Evolutionary conservation across 2,797 vertebrate species (phyloP).

Genomic region (Melanotaenia maccullochi): DNA sequence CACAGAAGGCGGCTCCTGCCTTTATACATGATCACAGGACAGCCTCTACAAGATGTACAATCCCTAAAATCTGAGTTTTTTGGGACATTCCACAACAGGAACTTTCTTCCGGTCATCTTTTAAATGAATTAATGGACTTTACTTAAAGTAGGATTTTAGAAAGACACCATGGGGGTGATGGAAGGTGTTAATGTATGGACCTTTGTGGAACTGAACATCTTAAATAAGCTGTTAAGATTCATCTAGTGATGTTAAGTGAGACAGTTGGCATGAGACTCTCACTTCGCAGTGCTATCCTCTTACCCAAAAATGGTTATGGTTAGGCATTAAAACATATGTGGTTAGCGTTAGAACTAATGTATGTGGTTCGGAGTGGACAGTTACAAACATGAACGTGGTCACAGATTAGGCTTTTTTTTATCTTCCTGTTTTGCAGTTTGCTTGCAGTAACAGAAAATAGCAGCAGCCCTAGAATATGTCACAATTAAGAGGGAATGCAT

Average conservation of each 20-base stretch:
- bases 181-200: not conserved
- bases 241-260: not conserved
- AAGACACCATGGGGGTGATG: not conserved
- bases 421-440: not conserved
- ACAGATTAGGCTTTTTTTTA: not conserved
- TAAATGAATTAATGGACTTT: not conserved
- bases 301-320: not conserved
- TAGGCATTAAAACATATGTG: not conserved
- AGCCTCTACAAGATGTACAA: no score
- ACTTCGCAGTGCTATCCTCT: not conserved
- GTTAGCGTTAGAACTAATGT: not conserved
- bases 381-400: not conserved
- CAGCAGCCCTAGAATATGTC: no score
- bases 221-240: not conserved
- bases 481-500: not conserved
- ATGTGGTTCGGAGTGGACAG: no score
- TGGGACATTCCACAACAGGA: no score
- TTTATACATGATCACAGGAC: not conserved
- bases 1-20: not conserved
- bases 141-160: not conserved
- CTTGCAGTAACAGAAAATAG: not conserved
- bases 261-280: not conserved
- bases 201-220: not conserved
- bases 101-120: no score
- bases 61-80: no score